Conservation (phyloP, 1,140 invertebrate genomes). For the Drosophila asahinai region DNA sequence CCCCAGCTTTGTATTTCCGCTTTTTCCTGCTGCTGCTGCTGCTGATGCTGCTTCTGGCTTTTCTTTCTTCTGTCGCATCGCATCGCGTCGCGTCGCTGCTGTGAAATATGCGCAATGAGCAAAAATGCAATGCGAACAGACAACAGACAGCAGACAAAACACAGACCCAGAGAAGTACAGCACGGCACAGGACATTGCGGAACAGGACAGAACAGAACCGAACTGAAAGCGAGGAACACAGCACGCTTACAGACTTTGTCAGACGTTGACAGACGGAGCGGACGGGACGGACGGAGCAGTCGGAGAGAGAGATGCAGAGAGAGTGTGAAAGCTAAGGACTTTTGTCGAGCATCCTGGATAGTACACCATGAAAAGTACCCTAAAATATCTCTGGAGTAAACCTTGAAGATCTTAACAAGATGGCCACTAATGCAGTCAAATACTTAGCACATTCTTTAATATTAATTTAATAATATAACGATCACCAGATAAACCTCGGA, state of each 20-base stretch:
- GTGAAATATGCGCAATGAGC: constrained; percentile 76
- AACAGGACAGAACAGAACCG: constrained; percentile 4
- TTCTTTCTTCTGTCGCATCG: constrained; percentile 62
- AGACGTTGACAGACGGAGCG: constrained; percentile 72
- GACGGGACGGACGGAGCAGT: constrained; percentile 4
- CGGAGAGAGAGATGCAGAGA: constrained; percentile 22
- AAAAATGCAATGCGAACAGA: constrained; percentile 76
- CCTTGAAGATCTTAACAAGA: constrained; percentile 3
- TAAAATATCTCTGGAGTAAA: neutral
- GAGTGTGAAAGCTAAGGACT: constrained; percentile 76
- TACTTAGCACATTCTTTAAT: too few relatives aligned
- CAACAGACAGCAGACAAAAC: constrained; percentile 71
- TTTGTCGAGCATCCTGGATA: constrained; percentile 64
- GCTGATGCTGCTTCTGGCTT: constrained; percentile 40
- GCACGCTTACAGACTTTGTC: constrained; percentile 76
- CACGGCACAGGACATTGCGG: constrained; percentile 10
- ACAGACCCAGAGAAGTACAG: constrained; percentile 26
- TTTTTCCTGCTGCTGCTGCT: constrained; percentile 29
- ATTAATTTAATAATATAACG: too few relatives aligned
- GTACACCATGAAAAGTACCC: constrained; percentile 40
- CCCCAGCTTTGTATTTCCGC: constrained; percentile 35
- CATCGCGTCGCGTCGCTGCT: constrained; percentile 47
- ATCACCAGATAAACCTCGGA: too few relatives aligned
- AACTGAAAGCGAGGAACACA: constrained; percentile 16
- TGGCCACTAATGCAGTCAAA: neutral